These are phyloP conservation scores for Sebastiscus albofasciatus DNA, from an alignment of 2,797 vertebrate species.

Conservation along the genomic window DNA sequence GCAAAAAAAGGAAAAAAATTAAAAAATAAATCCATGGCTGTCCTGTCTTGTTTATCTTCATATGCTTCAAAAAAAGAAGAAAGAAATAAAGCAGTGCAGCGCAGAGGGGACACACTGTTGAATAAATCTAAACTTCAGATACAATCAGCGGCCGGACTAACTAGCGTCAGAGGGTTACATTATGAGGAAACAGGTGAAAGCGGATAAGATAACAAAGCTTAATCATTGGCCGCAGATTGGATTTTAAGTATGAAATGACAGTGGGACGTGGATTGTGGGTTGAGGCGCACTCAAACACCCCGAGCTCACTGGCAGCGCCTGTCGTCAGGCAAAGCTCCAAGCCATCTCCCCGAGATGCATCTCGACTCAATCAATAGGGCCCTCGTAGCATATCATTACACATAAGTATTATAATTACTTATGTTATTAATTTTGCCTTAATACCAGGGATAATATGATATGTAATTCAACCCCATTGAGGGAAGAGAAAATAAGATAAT, in stretches of 20 bases:
- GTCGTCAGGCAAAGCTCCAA: slow-evolving; percentile 73
- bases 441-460: slow-evolving; percentile 80
- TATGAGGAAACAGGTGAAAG: slow-evolving; percentile 34
- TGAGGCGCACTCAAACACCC: slow-evolving; percentile 17
- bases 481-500: slow-evolving; percentile 84
- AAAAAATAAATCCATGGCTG: not conserved
- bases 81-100: not conserved
- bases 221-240: slow-evolving; percentile 33
- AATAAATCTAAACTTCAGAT: slow-evolving; percentile 37
- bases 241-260: slow-evolving; percentile 46
- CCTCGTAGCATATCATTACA: slow-evolving; percentile 80
- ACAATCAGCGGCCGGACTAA: slow-evolving; percentile 1
- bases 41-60: not conserved
- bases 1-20: not conserved
- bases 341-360: slow-evolving; percentile 65
- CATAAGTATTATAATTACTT: slow-evolving; percentile 84
- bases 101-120: not conserved
- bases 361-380: slow-evolving; percentile 77
- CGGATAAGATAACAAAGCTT: slow-evolving; percentile 7
- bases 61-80: not conserved
- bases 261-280: slow-evolving; percentile 17
- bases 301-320: slow-evolving; percentile 49
- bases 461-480: slow-evolving; percentile 81
- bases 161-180: not conserved
- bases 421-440: slow-evolving; percentile 85